Conservation (phyloP, 2,797 vertebrate genomes). For the Mergus octosetaceus region DNA sequence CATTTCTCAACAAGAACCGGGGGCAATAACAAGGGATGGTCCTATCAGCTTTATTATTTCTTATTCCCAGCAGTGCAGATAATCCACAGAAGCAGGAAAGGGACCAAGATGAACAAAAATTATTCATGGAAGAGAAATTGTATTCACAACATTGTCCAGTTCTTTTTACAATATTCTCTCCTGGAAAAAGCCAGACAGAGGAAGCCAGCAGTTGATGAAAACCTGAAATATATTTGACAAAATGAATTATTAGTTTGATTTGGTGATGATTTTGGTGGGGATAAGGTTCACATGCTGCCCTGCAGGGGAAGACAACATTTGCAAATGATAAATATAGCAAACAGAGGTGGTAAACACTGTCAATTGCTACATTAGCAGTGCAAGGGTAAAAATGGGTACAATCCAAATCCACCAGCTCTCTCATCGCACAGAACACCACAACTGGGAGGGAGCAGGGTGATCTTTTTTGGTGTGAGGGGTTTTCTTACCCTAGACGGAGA, state of each 20-base stretch:
- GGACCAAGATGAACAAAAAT: neutral
- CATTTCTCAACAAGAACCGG: neutral
- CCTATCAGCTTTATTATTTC: neutral
- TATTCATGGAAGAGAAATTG: neutral
- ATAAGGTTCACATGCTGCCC: accelerated
- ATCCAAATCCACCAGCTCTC: neutral
- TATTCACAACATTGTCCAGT: neutral
- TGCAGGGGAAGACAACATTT: neutral
- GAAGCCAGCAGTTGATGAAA: neutral
- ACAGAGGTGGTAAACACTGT: neutral
- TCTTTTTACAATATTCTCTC: neutral
- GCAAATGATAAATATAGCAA: neutral
- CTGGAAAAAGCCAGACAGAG: neutral
- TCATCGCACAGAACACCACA: neutral
- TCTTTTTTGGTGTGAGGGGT: neutral
- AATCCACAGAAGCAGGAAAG: neutral
- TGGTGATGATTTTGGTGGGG: neutral
- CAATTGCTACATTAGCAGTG: neutral
- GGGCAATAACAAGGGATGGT: neutral
- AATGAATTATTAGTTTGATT: neutral
- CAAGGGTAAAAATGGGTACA: neutral
- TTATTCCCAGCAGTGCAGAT: neutral
- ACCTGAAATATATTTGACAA: neutral
- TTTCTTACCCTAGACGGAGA: neutral
- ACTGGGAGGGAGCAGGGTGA: accelerated